These are phyloP conservation scores for Thymelicus acteon DNA, from an alignment of 2,888 invertebrate genomes.

Conservation along the genomic window DNA sequence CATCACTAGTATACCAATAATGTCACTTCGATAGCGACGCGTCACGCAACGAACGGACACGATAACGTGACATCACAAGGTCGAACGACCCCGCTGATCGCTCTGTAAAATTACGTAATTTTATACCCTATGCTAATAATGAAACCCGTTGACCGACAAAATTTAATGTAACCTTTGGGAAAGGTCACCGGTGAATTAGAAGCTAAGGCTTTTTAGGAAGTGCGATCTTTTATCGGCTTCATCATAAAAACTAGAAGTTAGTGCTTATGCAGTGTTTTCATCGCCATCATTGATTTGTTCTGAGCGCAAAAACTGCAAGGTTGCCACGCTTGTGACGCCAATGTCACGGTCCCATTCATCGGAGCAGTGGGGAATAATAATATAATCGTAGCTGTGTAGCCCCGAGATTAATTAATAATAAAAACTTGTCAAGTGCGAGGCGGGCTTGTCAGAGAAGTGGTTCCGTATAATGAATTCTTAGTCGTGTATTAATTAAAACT, in stretches of 20 bases:
- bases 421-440: too few species aligned
- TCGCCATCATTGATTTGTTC: conserved; percentile 16
- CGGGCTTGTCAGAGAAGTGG: too few species aligned
- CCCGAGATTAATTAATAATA: too few species aligned
- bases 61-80: conserved; percentile 47
- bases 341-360: conserved; percentile 22
- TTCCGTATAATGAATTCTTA: too few species aligned
- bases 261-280: background rate
- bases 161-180: conserved; percentile 50
- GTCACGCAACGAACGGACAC: conserved; percentile 48
- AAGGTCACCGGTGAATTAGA: conserved; percentile 60
- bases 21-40: conserved; percentile 39
- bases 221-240: conserved; percentile 26
- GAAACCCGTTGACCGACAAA: conserved; percentile 52
- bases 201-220: conserved; percentile 32
- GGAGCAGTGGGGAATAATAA: background rate
- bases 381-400: background rate
- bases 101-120: conserved; percentile 44
- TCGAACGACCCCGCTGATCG: conserved; percentile 36
- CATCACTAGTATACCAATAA: conserved; percentile 13
- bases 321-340: conserved; percentile 19
- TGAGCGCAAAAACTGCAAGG: conserved; percentile 20
- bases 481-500: too few species aligned
- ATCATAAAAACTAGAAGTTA: background rate
- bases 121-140: conserved; percentile 42